These are phyloP conservation scores for Ageneiosus marmoratus DNA, from an alignment of 2,113 vertebrate species.

Conservation along the genomic window DNA sequence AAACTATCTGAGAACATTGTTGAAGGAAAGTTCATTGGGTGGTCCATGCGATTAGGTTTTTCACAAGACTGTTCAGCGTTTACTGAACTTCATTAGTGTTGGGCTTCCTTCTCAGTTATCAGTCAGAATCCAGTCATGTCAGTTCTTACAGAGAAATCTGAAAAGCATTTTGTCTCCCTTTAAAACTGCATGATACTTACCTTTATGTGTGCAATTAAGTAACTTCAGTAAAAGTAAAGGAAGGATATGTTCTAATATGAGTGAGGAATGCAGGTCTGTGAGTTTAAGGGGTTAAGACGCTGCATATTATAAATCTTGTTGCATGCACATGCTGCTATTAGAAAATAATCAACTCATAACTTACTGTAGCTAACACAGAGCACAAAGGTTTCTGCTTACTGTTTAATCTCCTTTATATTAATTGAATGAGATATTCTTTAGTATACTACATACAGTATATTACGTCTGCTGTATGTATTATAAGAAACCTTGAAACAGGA, in stretches of 20 bases:
- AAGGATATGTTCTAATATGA: background rate
- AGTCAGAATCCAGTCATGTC: background rate
- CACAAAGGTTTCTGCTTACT: background rate
- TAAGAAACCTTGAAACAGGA: conserved; percentile 29
- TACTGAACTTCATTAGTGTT: background rate
- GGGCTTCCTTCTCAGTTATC: background rate
- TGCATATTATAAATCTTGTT: background rate
- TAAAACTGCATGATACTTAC: background rate
- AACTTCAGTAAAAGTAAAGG: background rate
- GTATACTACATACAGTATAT: background rate
- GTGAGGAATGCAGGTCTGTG: background rate
- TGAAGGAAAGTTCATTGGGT: background rate
- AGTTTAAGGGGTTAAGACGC: background rate
- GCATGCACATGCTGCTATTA: too few species aligned
- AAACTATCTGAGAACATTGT: background rate
- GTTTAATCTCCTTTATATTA: background rate
- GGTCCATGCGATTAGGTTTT: background rate
- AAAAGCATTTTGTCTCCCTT: background rate
- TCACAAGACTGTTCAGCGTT: background rate
- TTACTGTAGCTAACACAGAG: background rate
- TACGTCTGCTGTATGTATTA: conserved; percentile 11
- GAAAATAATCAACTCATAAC: too few species aligned
- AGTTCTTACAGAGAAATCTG: background rate
- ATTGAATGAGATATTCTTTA: background rate
- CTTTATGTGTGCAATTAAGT: background rate